phyloP scores from a whole-genome alignment of 2,113 vertebrate genomes.

The Rhagologus leucostigma region DNA sequence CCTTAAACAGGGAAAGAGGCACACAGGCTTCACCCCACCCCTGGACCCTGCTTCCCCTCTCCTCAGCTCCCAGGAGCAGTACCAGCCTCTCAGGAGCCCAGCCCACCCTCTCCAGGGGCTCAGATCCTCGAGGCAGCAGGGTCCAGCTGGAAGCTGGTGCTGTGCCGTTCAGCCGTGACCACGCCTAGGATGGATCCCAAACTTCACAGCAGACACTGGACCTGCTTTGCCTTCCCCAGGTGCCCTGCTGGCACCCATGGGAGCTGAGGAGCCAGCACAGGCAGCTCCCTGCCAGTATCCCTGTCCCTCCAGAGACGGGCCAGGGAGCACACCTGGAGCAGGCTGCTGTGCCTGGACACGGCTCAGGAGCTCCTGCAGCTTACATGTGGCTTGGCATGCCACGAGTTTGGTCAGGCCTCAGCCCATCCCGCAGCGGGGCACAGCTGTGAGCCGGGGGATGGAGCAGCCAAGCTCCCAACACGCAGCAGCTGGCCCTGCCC shows the following conservation, averaged over 20 bases:
- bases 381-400: background rate
- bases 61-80: background rate
- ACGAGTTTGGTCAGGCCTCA: background rate
- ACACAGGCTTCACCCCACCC: background rate
- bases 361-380: background rate
- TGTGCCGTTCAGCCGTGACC: fast-evolving
- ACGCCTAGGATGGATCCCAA: background rate
- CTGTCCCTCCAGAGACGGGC: background rate
- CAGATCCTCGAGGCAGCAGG: fast-evolving
- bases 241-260: fast-evolving
- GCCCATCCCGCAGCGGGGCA: background rate
- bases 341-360: fast-evolving
- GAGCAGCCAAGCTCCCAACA: background rate
- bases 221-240: background rate
- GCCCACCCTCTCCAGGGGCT: background rate
- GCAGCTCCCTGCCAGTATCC: background rate
- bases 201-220: background rate
- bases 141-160: background rate
- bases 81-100: background rate
- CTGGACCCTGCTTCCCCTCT: background rate
- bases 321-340: background rate
- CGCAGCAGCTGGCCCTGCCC: background rate
- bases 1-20: background rate
- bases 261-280: fast-evolving
- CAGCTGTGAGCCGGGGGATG: background rate